Evolutionary conservation across 2,888 invertebrate species (phyloP), one percentile per base, ranked within the genome.

Genomic region (Cheilosia impressa): DNA sequence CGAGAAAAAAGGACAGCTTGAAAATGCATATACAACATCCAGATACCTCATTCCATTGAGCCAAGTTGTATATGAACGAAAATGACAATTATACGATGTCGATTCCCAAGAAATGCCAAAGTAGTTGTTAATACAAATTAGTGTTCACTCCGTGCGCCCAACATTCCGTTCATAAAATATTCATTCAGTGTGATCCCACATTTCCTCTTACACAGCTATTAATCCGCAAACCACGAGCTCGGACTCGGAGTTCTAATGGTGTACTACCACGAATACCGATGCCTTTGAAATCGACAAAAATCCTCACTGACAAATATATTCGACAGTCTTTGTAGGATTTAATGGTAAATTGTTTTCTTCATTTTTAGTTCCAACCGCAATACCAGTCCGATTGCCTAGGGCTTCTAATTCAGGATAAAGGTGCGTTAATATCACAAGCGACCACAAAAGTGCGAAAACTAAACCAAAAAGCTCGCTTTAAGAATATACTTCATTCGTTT

Each of bases 151-250:
- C 9, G 4, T n/a, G 13, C 45, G 13, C 45, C 63, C 10, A 34
- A 19, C 31, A 63, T 45, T 60, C 60, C 45, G 41, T 45, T 53
- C 43, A 68, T 60, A 45, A 68, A 62, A 45, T 52, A 43, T 68
- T 22, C 22, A 53, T 31, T 76, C 60, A 76, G 68, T 68, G 60
- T 68, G 60, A 38, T 77, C 45, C 45, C 66, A 53, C 68, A 69
- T 68, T 62, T 45, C 31, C 43, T 53, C n/a, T 22, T n/a, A 22
- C 19, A 22, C 45, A 15, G 27, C 22, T 38, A 71, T 57, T 57
- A 31, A n/a, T 13, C 34, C 58, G 19, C 4, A 34, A 31, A n/a
- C 58, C 34, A 38, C 47, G 5, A 58, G 6, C 22, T 58, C 24
- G 34, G 45, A 6, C 22, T 58, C 34, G 34, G 45, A 6, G 5